Conservation (phyloP, 2,888 invertebrate species). For the Yponomeuta evonymella region DNA sequence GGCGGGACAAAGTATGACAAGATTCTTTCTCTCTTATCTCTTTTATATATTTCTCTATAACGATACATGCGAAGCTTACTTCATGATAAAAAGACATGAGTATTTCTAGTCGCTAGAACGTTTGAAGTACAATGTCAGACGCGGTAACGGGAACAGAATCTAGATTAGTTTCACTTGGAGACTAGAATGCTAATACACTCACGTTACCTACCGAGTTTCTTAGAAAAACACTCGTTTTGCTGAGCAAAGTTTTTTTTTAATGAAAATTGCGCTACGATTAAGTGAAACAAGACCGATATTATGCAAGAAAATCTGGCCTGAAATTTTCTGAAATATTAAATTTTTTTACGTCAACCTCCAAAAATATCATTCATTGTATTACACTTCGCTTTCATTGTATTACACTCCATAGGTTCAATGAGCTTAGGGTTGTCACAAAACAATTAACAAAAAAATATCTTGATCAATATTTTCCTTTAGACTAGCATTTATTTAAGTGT, state of each 20-base stretch:
- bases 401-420: neutral
- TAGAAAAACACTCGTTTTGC: neutral
- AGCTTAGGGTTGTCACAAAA: neutral
- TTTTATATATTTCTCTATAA: neutral
- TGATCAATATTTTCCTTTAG: too few relatives aligned
- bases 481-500: too few relatives aligned
- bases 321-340: neutral
- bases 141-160: constrained; percentile 60
- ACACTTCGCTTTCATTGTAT: neutral
- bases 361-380: neutral
- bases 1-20: too few relatives aligned
- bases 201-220: neutral
- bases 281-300: neutral
- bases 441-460: neutral
- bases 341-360: neutral
- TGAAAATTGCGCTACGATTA: neutral
- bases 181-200: constrained; percentile 47
- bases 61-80: neutral
- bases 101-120: neutral
- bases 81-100: neutral
- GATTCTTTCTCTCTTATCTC: too few relatives aligned
- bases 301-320: neutral
- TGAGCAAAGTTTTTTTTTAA: neutral
- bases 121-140: constrained; percentile 17
- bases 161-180: constrained; percentile 50